phyloP scores from a whole-genome alignment of 2,113 vertebrate species.

The Myodes glareolus region DNA sequence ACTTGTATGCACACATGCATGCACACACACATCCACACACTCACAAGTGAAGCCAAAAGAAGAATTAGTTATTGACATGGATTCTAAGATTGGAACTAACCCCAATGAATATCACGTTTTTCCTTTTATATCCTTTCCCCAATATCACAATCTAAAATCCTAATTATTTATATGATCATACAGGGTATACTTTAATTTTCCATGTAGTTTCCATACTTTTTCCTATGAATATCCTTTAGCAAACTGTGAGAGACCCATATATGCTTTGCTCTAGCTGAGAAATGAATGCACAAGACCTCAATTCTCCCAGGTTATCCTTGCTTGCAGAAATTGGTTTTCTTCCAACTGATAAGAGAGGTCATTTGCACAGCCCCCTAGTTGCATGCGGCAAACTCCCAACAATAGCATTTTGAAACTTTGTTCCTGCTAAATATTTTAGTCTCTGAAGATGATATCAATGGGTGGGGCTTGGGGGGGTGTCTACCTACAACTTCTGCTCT shows the following conservation, averaged over 20 bases:
- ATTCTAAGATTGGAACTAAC: slow-evolving; percentile 8
- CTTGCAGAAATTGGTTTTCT: slow-evolving; percentile 64
- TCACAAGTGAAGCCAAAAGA: background rate
- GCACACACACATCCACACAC: no score
- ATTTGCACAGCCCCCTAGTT: background rate
- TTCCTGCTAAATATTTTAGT: slow-evolving; percentile 43
- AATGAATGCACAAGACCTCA: background rate
- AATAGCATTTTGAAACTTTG: slow-evolving; percentile 43
- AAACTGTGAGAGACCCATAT: background rate
- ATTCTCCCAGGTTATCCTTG: background rate
- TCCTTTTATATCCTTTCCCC: background rate
- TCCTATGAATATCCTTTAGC: slow-evolving; percentile 5
- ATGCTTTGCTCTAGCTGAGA: slow-evolving; percentile 47
- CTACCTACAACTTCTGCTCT: slow-evolving; percentile 20
- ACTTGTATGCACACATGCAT: background rate
- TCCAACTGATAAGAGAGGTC: slow-evolving; percentile 25
- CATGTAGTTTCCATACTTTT: background rate
- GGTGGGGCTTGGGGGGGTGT: background rate
- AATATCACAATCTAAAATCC: background rate
- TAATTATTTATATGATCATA: background rate
- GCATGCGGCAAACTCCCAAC: background rate
- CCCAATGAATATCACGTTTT: background rate
- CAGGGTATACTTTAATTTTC: background rate
- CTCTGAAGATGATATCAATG: slow-evolving; percentile 15
- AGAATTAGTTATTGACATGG: slow-evolving; percentile 40